Evolutionary conservation across 1,140 invertebrate genomes (phyloP).

Genomic region (Atta colombica): DNA sequence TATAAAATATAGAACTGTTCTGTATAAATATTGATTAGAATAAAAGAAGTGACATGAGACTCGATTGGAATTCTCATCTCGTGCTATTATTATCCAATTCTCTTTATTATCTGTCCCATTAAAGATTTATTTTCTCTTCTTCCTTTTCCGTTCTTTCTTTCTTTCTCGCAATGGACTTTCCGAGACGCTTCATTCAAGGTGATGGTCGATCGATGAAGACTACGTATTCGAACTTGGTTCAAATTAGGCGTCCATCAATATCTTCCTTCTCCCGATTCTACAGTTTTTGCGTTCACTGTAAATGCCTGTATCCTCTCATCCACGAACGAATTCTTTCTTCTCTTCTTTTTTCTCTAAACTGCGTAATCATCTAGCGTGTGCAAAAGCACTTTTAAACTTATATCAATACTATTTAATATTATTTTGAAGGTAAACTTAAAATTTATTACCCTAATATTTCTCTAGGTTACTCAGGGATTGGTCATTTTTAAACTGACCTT

Average conservation of each 20-base stretch:
- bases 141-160: slow-evolving; percentile 39
- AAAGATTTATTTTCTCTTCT: slow-evolving; percentile 3
- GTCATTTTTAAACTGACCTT: too few species aligned
- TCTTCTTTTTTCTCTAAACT: not conserved
- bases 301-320: slow-evolving; percentile 28
- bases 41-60: not conserved
- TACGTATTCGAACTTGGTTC: slow-evolving; percentile 37
- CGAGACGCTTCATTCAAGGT: slow-evolving; percentile 68
- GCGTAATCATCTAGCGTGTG: not conserved
- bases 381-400: not conserved
- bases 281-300: slow-evolving; percentile 35
- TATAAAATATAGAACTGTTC: not conserved
- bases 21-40: not conserved
- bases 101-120: not conserved
- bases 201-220: slow-evolving; percentile 66
- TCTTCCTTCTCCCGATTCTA: not conserved
- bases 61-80: not conserved
- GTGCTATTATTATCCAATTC: not conserved
- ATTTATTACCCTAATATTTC: not conserved
- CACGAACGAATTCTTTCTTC: slow-evolving; percentile 24
- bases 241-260: slow-evolving; percentile 65
- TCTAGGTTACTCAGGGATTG: too few species aligned
- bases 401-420: not conserved
- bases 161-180: slow-evolving; percentile 8
- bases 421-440: not conserved